Evolutionary conservation across 2,888 invertebrate species (phyloP), one percentile per base, ranked within the genome.

Genomic region (Camponotus fellah): DNA sequence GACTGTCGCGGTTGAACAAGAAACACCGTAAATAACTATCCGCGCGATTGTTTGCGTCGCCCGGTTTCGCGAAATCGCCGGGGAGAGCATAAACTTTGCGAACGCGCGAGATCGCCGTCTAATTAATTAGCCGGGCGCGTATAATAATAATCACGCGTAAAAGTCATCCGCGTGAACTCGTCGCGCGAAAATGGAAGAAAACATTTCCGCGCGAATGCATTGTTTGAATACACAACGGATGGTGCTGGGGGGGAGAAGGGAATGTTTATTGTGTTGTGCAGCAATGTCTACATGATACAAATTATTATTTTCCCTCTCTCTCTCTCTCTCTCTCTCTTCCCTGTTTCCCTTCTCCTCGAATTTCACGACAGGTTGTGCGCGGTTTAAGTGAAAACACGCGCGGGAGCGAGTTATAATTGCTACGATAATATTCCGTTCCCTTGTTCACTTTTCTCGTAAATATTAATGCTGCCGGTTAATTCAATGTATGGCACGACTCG

Each of bases 21-120:
- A 83, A 83, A 77, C 43, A 56, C 34, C 69, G 69, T 80, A 80
- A 80, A 71, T 80, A 80, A 62, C 79, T 60, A 80, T 80, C 71
- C 69, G 34, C 26, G 26, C 60, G 71, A 80, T 69, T 80, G 79
- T 80, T 80, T 79, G 69, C 46, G 79, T 17, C 71, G 37, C 21
- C 40, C 21, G 43, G n/a, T 43, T n/a, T 32, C 60, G 32, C 34
- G 60, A 62, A 60, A 80, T 80, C 79, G 46, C 49, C 21, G 21
- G 12, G 69, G 21, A 56, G 32, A 56, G 8, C 12, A 26, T 12
- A 46, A 79, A 79, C 79, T 79, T 69, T 21, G 69, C 60, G 68
- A 60, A 37, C 69, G 17, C 69, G 17, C 60, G 46, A n/a, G 60
- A 80, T 62, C 60, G 17, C 46, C 69, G 60, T 69, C 69, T 69